Percentiles rank a stretch among this genome's conserved stretches.
phyloP scores from a whole-genome alignment of 1,140 invertebrate species.

The Stenopsyche tienmushanensis region DNA sequence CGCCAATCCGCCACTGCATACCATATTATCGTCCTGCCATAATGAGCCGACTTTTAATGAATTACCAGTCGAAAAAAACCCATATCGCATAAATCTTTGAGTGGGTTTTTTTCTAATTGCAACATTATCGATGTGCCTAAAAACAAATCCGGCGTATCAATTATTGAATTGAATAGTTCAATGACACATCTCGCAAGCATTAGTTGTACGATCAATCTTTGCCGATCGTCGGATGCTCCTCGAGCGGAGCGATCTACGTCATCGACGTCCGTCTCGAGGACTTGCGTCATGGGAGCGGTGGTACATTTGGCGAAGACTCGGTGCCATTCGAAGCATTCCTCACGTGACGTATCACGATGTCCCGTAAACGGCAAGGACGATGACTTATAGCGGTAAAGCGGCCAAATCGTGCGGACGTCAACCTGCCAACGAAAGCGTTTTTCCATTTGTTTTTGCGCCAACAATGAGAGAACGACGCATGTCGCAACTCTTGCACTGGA shows the following conservation, averaged over 20 bases:
- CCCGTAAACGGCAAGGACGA: not conserved
- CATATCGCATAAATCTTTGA: no score
- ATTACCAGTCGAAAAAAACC: no score
- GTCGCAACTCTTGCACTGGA: no score
- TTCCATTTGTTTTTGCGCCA: not conserved
- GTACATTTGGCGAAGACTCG: not conserved
- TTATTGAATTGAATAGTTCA: not conserved
- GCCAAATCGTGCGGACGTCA: not conserved
- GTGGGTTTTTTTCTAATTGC: no score
- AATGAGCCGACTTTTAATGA: no score
- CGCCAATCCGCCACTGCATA: no score
- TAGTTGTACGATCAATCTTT: not conserved
- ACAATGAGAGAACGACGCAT: no score
- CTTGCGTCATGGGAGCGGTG: no score
- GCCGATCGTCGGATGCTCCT: not conserved
- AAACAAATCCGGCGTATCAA: not conserved
- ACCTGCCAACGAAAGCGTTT: not conserved
- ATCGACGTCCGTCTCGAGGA: not conserved
- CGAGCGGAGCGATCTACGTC: not conserved
- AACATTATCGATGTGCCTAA: no score
- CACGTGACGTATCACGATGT: not conserved
- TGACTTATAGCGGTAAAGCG: not conserved
- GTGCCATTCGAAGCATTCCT: not conserved
- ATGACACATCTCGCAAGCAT: not conserved
- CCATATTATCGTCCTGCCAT: no score